phyloP scores from a whole-genome alignment of 2,888 invertebrate genomes.

The Globia sparganii region DNA sequence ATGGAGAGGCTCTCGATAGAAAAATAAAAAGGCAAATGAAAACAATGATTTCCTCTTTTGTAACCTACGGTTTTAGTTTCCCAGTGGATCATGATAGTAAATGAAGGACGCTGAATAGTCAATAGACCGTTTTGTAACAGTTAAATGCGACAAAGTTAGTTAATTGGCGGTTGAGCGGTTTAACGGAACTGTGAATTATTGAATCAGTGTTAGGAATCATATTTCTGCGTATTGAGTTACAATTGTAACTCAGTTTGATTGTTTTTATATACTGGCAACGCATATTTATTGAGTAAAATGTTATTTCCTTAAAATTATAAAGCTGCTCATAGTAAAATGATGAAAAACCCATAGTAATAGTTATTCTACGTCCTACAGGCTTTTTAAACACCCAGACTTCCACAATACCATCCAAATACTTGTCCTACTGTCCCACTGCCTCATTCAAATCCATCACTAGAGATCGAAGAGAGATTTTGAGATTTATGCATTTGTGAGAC shows the following conservation, averaged over 20 bases:
- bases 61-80: conserved; percentile 30
- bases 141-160: conserved; percentile 42
- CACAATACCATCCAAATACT: not conserved
- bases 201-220: conserved; percentile 35
- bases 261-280: not conserved
- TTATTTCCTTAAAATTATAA: too few species aligned
- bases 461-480: too few species aligned
- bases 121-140: conserved; percentile 25
- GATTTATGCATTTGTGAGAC: too few species aligned
- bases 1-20: conserved; percentile 42
- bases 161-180: conserved; percentile 52
- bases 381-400: not conserved
- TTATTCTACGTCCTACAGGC: not conserved
- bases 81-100: conserved; percentile 19
- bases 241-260: conserved; percentile 13
- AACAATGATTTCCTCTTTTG: conserved; percentile 53
- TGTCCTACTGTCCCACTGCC: not conserved
- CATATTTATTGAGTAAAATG: conserved; percentile 1
- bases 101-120: conserved; percentile 22
- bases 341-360: too few species aligned
- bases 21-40: conserved; percentile 56
- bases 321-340: not conserved
- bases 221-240: conserved; percentile 24
- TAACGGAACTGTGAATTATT: conserved; percentile 29
- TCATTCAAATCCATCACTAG: not conserved